Base-by-base conservation (phyloP, 2,888 invertebrate genomes). In the Sisyra nigra region DNA sequence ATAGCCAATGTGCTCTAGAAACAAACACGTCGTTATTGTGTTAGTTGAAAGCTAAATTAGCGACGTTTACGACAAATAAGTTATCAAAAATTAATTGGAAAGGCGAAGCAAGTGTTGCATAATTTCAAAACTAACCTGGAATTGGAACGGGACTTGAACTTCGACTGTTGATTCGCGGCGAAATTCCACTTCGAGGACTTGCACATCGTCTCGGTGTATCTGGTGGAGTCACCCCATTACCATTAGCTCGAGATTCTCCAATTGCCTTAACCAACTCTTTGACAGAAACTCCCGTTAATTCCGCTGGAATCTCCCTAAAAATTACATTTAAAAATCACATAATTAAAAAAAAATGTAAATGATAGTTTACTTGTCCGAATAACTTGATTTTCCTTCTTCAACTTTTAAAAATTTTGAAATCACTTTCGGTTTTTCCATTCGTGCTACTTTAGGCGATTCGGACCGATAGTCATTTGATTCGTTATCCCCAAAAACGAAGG, bases 191-290 rank as follows among this genome's bases (percentile, higher is more conserved):
- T 50, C 66, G 63, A 5, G 71, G 70, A 47, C 70, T 70, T 29
- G 65, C 68, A 45, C 66, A 66, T 49, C 68, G 54, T 41, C 70
- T 68, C 4, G 78, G 77, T 1, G 80, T 79, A 38, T 75, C 74
- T 3, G 79, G 77, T 5, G 80, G 80, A 1, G 80, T 81, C 1
- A 73, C 71, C 29, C 78, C 78, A 58, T 84, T 85, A 2, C 83
- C 85, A 62, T 85, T 86, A n/a, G 77, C 76, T 39, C 79, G 67
- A 45, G 76, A 74, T 57, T 82, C 82, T 1, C 80, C 80, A 56
- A 83, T 74, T 1, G 74, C 78, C 53, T 80, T 76, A 3, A 82
- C 80, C 42, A 82, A 60, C 49, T 82, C 82, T 48, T 80, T 75
- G 10, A 82, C 81, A 0, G 80, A 79, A 2, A 76, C 72, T 1